Conservation (phyloP, 37 sponge, comb jelly and placozoan genomes). For the Diacarnus erythraeanus region DNA sequence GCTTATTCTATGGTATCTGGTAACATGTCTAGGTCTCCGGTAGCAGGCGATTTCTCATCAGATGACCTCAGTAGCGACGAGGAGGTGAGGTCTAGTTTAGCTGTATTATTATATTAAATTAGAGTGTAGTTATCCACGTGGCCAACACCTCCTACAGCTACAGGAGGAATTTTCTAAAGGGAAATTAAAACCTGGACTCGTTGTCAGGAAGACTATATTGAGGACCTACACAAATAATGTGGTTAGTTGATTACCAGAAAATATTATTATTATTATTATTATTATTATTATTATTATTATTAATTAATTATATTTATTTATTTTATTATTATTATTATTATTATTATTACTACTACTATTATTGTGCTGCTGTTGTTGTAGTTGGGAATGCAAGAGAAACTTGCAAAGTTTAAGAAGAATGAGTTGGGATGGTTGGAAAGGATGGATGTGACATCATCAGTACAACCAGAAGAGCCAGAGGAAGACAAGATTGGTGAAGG, state of each 20-base stretch:
- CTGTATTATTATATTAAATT: not conserved
- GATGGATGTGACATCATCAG: slow-evolving; percentile 47
- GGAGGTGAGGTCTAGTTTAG: slow-evolving; percentile 25
- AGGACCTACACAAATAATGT: slow-evolving; percentile 75
- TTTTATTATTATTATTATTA: not conserved
- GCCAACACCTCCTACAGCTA: slow-evolving; percentile 21
- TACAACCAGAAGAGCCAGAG: not conserved
- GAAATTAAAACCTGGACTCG: slow-evolving; percentile 47
- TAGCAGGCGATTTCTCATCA: slow-evolving; percentile 15
- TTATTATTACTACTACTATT: not conserved
- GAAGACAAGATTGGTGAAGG: slow-evolving; percentile 27
- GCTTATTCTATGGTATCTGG: no score
- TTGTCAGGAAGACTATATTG: slow-evolving; percentile 17
- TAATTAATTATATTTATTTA: not conserved
- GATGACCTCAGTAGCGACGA: slow-evolving; percentile 49
- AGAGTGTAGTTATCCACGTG: not conserved
- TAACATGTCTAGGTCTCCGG: no score
- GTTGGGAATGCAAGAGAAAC: slow-evolving; percentile 41
- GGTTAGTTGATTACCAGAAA: slow-evolving; percentile 52
- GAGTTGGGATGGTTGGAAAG: slow-evolving; percentile 69
- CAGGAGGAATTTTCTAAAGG: slow-evolving; percentile 62
- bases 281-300: not conserved
- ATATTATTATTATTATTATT: no score
- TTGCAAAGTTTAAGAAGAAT: slow-evolving; percentile 24
- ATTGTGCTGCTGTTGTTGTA: not conserved